Evolutionary conservation across 2,113 vertebrate genomes (phyloP).

Genomic region (Gadus macrocephalus): DNA sequence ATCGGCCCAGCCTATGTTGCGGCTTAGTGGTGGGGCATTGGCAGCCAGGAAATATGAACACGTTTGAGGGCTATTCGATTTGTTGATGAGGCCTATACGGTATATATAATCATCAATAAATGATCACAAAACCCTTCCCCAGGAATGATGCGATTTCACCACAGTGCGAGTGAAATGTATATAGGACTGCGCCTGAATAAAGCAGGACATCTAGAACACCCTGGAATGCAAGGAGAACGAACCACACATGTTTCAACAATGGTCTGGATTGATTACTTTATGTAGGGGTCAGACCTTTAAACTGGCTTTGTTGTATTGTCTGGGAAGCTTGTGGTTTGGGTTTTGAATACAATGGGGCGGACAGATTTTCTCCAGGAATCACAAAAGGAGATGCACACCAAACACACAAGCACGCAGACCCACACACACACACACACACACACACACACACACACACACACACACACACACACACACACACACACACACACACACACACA

Average conservation of each 20-base stretch:
- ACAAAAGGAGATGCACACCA: background rate
- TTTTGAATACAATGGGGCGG: constrained; percentile 6
- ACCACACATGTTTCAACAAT: constrained; percentile 3
- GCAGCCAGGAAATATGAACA: background rate
- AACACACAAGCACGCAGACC: background rate
- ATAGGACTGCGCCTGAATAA: background rate
- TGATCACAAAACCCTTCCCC: background rate
- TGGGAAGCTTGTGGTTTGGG: background rate
- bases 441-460: background rate
- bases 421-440: background rate
- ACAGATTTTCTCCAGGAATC: background rate
- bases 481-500: background rate
- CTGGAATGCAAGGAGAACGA: background rate
- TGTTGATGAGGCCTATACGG: background rate
- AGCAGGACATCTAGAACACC: background rate
- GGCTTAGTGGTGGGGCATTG: background rate
- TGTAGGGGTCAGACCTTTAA: constrained; percentile 2
- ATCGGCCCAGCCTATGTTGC: background rate
- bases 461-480: background rate
- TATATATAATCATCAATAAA: background rate
- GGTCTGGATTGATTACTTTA: constrained; percentile 14
- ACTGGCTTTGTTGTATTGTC: background rate
- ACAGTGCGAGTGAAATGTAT: background rate
- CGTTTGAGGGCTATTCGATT: background rate
- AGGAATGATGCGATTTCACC: background rate